Evolutionary conservation across 2,888 invertebrate species (phyloP).

Genomic region (Lasioglossum calceatum): DNA sequence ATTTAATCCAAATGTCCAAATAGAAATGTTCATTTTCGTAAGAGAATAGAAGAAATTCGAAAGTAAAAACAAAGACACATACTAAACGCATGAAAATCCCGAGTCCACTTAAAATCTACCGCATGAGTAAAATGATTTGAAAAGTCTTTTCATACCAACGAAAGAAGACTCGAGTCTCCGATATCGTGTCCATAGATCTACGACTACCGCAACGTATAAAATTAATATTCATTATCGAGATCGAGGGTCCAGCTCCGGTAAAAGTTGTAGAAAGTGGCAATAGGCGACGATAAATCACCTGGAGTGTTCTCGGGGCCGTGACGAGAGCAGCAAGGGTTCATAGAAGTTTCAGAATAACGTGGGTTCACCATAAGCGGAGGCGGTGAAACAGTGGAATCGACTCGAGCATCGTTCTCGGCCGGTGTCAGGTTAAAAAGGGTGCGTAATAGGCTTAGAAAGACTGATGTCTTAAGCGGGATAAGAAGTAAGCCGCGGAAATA

Average conservation of each 20-base stretch:
- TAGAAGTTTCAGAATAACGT: conserved; percentile 42
- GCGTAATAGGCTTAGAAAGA: conserved; percentile 71
- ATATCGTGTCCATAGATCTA: background rate
- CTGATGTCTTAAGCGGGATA: conserved; percentile 69
- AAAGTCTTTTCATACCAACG: background rate
- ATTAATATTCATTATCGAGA: background rate
- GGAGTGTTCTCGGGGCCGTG: conserved; percentile 32
- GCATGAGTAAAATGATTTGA: background rate
- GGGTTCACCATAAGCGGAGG: conserved; percentile 23
- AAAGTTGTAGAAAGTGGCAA: background rate
- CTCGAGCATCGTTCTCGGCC: conserved; percentile 1
- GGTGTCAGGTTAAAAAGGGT: conserved; percentile 62
- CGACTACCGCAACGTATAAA: background rate
- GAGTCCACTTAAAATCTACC: background rate
- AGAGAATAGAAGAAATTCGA: background rate
- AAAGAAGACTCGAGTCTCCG: background rate
- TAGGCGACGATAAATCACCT: conserved; percentile 29
- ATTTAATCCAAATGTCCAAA: background rate
- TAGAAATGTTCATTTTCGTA: too few species aligned
- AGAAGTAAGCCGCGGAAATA: conserved; percentile 68
- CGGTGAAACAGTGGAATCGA: conserved; percentile 4
- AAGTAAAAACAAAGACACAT: background rate
- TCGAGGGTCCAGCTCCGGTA: background rate
- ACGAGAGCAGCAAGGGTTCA: conserved; percentile 41
- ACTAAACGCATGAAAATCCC: too few species aligned